phyloP scores from a whole-genome alignment of 2,888 invertebrate species.

The Polyommatus iphigenia region DNA sequence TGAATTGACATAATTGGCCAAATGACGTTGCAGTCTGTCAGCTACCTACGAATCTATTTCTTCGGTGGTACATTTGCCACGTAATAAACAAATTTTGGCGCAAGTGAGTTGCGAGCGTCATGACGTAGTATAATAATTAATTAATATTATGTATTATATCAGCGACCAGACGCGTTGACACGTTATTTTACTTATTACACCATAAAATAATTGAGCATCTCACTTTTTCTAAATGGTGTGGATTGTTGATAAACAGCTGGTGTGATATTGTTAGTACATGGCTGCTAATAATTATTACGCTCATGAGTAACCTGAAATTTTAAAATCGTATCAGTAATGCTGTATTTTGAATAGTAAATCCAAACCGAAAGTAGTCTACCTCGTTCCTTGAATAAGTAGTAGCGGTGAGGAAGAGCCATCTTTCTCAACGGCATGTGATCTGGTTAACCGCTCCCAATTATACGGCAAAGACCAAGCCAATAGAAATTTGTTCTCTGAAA shows the following conservation, averaged over 20 bases:
- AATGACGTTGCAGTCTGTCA: too few relatives aligned
- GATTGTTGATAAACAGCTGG: conserved; percentile 56
- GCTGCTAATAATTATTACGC: conserved; percentile 52
- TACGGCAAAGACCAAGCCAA: conserved; percentile 54
- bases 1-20: too few relatives aligned
- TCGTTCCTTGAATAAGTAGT: conserved; percentile 54
- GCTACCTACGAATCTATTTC: too few relatives aligned
- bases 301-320: conserved; percentile 54
- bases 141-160: too few relatives aligned
- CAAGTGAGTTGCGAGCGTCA: too few relatives aligned
- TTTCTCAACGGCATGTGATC: conserved; percentile 53
- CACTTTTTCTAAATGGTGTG: conserved; percentile 55
- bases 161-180: too few relatives aligned
- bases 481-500: conserved; percentile 52
- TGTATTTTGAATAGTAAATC: neutral
- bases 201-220: neutral
- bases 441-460: conserved; percentile 58
- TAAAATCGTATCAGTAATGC: neutral
- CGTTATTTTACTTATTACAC: too few relatives aligned
- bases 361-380: conserved; percentile 44
- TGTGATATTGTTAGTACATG: conserved; percentile 56
- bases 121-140: too few relatives aligned
- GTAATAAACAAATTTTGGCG: too few relatives aligned
- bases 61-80: too few relatives aligned
- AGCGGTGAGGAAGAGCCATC: conserved; percentile 49